Evolutionary conservation across 23 tunicate species (phyloP).

Genomic region (Trididemnum miniatum): DNA sequence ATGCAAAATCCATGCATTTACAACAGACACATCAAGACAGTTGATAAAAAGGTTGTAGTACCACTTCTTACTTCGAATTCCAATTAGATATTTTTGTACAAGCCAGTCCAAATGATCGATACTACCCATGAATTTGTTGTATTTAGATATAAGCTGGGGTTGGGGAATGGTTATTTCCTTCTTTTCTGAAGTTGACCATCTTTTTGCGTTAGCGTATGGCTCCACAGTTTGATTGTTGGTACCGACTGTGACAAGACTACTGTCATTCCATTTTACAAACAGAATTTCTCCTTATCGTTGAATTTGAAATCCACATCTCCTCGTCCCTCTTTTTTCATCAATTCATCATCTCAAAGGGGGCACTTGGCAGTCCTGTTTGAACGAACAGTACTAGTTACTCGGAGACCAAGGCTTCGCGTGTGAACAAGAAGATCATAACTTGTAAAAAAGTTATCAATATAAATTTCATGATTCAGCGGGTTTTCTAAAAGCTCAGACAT

Average conservation of each 20-base stretch:
- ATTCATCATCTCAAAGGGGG: neutral
- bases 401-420: neutral
- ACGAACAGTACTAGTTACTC: neutral
- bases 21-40: neutral
- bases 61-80: neutral
- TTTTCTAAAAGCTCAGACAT: no score
- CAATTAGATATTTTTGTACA: neutral
- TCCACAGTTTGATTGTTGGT: neutral
- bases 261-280: neutral
- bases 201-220: neutral
- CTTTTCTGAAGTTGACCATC: neutral
- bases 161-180: neutral
- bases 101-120: no score
- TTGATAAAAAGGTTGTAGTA: neutral
- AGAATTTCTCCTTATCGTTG: neutral
- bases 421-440: neutral
- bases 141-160: no score
- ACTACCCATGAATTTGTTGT: no score
- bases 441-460: neutral
- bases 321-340: conserved; percentile 1
- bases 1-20: neutral
- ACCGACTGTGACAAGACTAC: neutral
- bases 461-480: neutral
- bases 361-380: no score
- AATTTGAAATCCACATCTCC: neutral